Base-by-base conservation (phyloP, 2,888 invertebrate species). In the Melieria omissa region DNA sequence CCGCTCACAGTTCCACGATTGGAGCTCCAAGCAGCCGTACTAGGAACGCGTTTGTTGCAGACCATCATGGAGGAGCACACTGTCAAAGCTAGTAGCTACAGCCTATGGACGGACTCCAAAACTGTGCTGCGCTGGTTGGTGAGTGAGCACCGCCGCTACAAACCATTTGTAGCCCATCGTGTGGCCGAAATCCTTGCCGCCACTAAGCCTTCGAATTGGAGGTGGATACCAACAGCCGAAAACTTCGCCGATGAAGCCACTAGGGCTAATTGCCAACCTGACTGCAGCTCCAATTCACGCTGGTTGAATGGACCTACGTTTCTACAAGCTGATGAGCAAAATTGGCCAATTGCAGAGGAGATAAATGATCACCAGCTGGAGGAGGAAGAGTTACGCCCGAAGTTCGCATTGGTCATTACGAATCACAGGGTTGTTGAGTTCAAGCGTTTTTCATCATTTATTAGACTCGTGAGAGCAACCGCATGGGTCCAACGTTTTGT, bases 211-310 rank as follows among this genome's bases (percentile, higher is more conserved):
- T 70, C 70, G 49, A 69, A 79, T 60, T 80, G 81, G 78, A 72
- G 70, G 46, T 79, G 78, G 76, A 68, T 80, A 9, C 74, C 79
- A n/a, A 75, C 78, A 0, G 75, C 77, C 52, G 8, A 69, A 12
- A 80, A 80, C 70, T 70, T 74, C 8, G 77, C 79, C n/a, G 79
- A 79, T 72, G 75, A 73, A 60, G 73, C 76, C n/a, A 78, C 76
- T 45, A 72, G 74, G 64, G 47, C 72, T 6, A 63, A 52, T 55
- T 57, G 58, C n/a, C 44, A 54, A n/a, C 14, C 45, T 42, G 54
- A 52, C 12, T 57, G 65, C 44, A 65, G 42, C 7, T 4, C 62
- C 2, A 65, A 55, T 46, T 69, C 68, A 16, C 65, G 69, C 45
- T 72, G 72, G 68, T 47, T 72, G 10, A 46, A 45, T 14, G 71